Conservation (phyloP, 2,888 invertebrate genomes). For the Auanema sp. region DNA sequence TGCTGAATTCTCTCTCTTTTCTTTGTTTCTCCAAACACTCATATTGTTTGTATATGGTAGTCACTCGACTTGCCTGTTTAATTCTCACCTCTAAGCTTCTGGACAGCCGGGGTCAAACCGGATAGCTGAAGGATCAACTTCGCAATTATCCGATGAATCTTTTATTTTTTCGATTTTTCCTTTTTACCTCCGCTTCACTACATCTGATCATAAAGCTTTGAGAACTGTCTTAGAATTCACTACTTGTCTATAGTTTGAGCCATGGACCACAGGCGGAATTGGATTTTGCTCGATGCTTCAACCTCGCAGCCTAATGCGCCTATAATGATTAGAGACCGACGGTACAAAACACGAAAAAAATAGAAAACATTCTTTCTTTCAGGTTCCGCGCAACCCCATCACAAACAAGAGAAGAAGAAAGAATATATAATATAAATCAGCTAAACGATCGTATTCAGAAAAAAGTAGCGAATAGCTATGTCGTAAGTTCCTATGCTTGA, state of each 20-base stretch:
- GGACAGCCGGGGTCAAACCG: too few relatives aligned
- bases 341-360: conserved; percentile 4
- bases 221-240: too few relatives aligned
- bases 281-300: conserved; percentile 20
- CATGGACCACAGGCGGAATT: conserved; percentile 18
- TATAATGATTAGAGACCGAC: conserved; percentile 17
- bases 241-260: not conserved
- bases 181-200: too few relatives aligned
- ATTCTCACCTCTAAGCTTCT: too few relatives aligned
- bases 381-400: conserved; percentile 19
- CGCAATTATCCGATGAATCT: too few relatives aligned
- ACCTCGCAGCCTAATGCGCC: conserved; percentile 19
- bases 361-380: conserved; percentile 3
- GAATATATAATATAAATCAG: conserved; percentile 18
- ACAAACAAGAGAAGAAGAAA: conserved; percentile 15
- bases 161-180: too few relatives aligned
- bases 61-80: too few relatives aligned
- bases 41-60: too few relatives aligned
- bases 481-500: conserved; percentile 2
- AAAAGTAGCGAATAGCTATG: conserved; percentile 5
- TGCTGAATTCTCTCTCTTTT: too few relatives aligned
- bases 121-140: too few relatives aligned
- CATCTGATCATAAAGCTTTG: too few relatives aligned
- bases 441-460: conserved; percentile 21
- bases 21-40: too few relatives aligned